Base-by-base conservation (phyloP, 2,888 invertebrate species). In the Lasioglossum vierecki region DNA sequence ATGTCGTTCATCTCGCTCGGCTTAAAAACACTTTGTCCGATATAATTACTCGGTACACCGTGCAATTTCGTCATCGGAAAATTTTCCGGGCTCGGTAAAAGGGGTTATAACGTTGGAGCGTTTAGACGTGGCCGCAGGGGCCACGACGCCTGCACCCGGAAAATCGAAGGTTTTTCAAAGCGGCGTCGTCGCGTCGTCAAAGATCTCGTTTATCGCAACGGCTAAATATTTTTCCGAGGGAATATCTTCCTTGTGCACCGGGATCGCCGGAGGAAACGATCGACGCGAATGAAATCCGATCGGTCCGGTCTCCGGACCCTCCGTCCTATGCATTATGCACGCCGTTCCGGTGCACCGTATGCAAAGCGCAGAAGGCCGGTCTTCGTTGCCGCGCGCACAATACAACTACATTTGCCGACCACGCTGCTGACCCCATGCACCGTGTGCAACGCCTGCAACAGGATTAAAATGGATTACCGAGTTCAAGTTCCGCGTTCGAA, bases 391-490 rank as follows among this genome's bases (percentile, higher is more conserved):
- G 18, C 63, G 2, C 30, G 30, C 63, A 35, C 35, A 8, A 66
- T 66, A 66, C 60, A 60, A 49, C 49, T 49, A 5, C 9, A n/a
- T 8, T 1, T 1, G 9, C 1, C 53, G 53, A 53, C 22, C 60
- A 26, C 26, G 60, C 60, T n/a, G 60, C 26, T 35, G 35, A 35
- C 35, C 26, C 60, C 4, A 26, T 22, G 53, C 53, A 53, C 53
- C 9, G 22, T 35, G 18, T 18, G 30, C 66, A 3, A 35, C 66
- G 66, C 66, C 30, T 18, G 66, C 66, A 22, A 60, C 26, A n/a
- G 35, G 66, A 66, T 66, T 66, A 66, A 66, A 66, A 66, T 35
- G 66, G 66, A 35, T 66, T 66, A 35, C 35, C 63, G 66, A 35
- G 66, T 66, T 66, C 66, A 35, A 35, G 66, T 66, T 66, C 66